A percentile compares a stretch with the other conserved stretches of the same genome.
phyloP scores from a whole-genome alignment of 2,113 vertebrate species.

The Otis tarda region DNA sequence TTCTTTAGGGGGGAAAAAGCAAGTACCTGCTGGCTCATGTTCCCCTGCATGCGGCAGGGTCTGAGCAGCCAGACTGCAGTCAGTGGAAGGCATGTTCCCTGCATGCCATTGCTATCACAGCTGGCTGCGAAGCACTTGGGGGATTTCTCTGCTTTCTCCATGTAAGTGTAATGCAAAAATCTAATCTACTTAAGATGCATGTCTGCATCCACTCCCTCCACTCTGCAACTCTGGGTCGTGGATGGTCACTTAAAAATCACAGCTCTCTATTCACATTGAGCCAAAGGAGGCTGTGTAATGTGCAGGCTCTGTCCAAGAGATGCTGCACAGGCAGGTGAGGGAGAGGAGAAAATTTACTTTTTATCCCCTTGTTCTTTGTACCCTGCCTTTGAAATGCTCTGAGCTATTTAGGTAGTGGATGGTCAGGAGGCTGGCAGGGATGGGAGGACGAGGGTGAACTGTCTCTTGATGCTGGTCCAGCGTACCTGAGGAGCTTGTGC shows the following conservation, averaged over 20 bases:
- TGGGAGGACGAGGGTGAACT: not conserved
- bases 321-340: not conserved
- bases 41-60: not conserved
- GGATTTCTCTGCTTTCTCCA: not conserved
- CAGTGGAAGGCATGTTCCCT: not conserved
- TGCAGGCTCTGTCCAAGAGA: not conserved
- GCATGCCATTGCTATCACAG: not conserved
- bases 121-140: not conserved
- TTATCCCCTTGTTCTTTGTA: not conserved
- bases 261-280: not conserved
- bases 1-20: not conserved
- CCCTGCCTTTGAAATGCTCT: not conserved
- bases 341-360: not conserved
- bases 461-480: not conserved
- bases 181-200: not conserved
- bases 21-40: not conserved
- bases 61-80: not conserved
- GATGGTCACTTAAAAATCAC: not conserved
- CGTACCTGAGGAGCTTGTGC: not conserved
- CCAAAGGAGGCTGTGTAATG: not conserved
- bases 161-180: not conserved
- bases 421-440: not conserved
- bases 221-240: not conserved
- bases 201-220: not conserved
- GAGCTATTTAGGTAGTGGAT: not conserved